Conservation (phyloP, 1,140 invertebrate genomes). For the Homalodisca vitripennis region DNA sequence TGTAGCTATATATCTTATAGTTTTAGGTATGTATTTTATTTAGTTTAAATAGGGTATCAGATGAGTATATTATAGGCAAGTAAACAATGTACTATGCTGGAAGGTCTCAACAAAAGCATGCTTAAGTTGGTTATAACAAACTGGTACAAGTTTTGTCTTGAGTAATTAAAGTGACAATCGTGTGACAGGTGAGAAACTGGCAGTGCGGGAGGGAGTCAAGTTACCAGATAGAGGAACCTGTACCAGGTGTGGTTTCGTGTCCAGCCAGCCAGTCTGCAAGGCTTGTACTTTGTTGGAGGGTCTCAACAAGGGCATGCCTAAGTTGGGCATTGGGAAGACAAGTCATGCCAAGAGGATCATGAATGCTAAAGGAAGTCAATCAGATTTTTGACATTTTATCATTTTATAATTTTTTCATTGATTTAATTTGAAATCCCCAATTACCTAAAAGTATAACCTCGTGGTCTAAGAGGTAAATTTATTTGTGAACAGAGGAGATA, state of each 20-base stretch:
- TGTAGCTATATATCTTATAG: no score
- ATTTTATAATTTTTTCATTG: no score
- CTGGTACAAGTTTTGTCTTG: no score
- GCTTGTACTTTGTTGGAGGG: conserved; percentile 96
- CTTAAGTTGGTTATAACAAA: conserved; percentile 86
- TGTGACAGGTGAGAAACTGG: conserved; percentile 78
- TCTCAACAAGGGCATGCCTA: conserved; percentile 89
- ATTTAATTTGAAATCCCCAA: no score
- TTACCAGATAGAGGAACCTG: conserved; percentile 82
- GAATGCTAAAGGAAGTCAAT: neutral
- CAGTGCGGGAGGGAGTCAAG: conserved; percentile 76
- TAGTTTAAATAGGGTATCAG: no score
- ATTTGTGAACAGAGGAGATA: no score
- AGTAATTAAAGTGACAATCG: no score
- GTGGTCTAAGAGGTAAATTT: no score
- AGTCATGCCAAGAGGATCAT: conserved; percentile 69
- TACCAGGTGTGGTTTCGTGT: conserved; percentile 89
- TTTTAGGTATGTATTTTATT: no score
- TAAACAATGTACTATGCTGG: conserved; percentile 92
- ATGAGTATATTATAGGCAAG: no score
- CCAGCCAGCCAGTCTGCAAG: conserved; percentile 95
- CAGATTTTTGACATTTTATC: no score
- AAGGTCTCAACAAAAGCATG: conserved; percentile 92
- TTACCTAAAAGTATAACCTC: no score
- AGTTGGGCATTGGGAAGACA: conserved; percentile 80